Conservation (phyloP, 2,113 vertebrate genomes). For the Calypte anna region DNA sequence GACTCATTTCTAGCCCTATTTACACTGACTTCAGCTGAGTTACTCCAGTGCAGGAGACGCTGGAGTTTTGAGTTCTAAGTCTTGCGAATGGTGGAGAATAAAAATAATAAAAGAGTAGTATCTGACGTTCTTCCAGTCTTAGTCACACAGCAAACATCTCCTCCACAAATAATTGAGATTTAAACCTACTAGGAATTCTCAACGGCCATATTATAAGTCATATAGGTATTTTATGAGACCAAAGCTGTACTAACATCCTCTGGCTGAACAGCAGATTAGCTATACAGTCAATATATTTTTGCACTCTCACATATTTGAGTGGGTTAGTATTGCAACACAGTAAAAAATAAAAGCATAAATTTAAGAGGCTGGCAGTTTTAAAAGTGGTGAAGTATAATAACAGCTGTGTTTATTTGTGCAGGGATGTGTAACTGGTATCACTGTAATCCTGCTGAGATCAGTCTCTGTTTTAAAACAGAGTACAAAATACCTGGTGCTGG, state of each 20-base stretch:
- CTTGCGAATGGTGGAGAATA: not conserved
- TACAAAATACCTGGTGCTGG: not conserved
- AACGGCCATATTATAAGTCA: not conserved
- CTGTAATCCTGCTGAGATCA: constrained; percentile 13
- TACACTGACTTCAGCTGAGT: not conserved
- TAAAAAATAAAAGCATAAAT: constrained; percentile 2
- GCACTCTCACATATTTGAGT: not conserved
- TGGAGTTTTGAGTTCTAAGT: not conserved
- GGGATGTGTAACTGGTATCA: not conserved
- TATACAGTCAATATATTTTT: not conserved
- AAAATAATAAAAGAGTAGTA: not conserved
- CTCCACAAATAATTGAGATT: constrained; percentile 7
- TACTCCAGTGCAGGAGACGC: not conserved
- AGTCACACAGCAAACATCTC: not conserved
- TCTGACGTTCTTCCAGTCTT: not conserved
- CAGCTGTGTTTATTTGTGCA: constrained; percentile 10
- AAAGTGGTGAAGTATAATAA: constrained; percentile 18
- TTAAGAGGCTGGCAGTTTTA: constrained; percentile 34
- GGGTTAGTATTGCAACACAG: not conserved
- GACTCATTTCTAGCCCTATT: not conserved
- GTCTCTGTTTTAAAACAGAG: constrained; percentile 40
- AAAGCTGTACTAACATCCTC: not conserved
- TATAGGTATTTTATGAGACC: not conserved
- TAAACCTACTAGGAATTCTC: constrained; percentile 15
- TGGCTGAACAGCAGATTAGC: not conserved